Conservation (phyloP, 2,113 vertebrate species). For the Leucosticte australis region DNA sequence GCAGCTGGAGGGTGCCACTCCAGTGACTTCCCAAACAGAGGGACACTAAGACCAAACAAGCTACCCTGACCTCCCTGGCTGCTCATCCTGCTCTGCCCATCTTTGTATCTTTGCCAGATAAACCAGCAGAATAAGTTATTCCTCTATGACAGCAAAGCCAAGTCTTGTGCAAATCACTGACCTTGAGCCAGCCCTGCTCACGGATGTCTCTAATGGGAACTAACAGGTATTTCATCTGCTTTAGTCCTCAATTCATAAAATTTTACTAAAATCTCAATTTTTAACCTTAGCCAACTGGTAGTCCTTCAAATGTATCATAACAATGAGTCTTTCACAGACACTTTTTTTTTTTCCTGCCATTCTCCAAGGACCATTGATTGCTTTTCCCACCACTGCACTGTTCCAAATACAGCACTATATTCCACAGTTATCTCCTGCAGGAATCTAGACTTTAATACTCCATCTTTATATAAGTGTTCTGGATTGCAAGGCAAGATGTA, state of each 20-base stretch:
- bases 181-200: background rate
- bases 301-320: background rate
- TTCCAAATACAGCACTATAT: background rate
- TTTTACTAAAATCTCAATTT: background rate
- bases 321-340: background rate
- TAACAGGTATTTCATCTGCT: background rate
- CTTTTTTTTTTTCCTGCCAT: background rate
- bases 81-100: background rate
- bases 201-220: background rate
- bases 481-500: too few species aligned
- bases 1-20: fast-evolving
- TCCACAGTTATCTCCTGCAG: conserved; percentile 20
- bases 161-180: background rate
- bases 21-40: background rate
- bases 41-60: background rate
- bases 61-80: background rate
- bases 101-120: background rate
- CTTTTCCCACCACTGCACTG: background rate
- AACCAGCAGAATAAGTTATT: background rate
- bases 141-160: background rate
- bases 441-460: background rate
- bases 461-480: conserved; percentile 28
- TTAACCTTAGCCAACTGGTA: background rate
- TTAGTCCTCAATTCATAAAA: background rate
- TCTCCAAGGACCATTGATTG: background rate